A percentile compares a stretch with the other conserved stretches of the same genome.
These are phyloP conservation scores for Lepidurus arcticus DNA, from an alignment of 1,140 invertebrate species.

Conservation along the genomic window DNA sequence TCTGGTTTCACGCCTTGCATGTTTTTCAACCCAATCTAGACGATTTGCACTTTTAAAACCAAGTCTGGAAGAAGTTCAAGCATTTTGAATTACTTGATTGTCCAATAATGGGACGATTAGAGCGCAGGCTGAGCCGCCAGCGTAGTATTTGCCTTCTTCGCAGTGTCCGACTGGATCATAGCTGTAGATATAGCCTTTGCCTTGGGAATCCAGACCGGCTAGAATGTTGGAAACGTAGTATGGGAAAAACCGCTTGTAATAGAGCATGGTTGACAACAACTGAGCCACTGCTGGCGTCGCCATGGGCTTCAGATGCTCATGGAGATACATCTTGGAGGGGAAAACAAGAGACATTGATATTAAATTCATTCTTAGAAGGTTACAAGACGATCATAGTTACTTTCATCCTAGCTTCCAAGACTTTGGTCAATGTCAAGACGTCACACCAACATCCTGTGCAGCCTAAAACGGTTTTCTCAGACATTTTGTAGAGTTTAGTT, in stretches of 20 bases:
- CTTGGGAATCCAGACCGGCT: slow-evolving; percentile 77
- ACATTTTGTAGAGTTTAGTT: slow-evolving; percentile 73
- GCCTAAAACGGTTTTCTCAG: slow-evolving; percentile 76
- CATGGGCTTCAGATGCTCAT: slow-evolving; percentile 93
- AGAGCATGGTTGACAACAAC: slow-evolving; percentile 92
- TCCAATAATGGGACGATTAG: slow-evolving; percentile 52
- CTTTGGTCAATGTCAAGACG: slow-evolving; percentile 81
- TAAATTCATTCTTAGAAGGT: slow-evolving; percentile 16
- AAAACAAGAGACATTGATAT: slow-evolving; percentile 28
- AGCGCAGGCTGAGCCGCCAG: slow-evolving; percentile 62
- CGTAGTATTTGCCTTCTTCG: slow-evolving; percentile 69
- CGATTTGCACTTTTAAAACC: slow-evolving; percentile 36
- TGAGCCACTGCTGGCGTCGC: slow-evolving; percentile 85
- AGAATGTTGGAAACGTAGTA: slow-evolving; percentile 95
- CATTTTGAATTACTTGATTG: slow-evolving; percentile 56
- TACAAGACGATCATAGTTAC: slow-evolving; percentile 45
- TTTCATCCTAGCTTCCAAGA: slow-evolving; percentile 78
- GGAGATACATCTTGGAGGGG: slow-evolving; percentile 76
- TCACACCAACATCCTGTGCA: slow-evolving; percentile 96
- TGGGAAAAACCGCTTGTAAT: slow-evolving; percentile 96
- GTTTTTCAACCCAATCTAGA: slow-evolving; percentile 76
- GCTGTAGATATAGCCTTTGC: slow-evolving; percentile 88
- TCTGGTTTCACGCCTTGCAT: slow-evolving; percentile 57
- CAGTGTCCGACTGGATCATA: slow-evolving; percentile 96
- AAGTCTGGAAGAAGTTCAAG: background rate